Evolutionary conservation across 2,888 invertebrate species (phyloP).

Genomic region (Lasioglossum figueresi): DNA sequence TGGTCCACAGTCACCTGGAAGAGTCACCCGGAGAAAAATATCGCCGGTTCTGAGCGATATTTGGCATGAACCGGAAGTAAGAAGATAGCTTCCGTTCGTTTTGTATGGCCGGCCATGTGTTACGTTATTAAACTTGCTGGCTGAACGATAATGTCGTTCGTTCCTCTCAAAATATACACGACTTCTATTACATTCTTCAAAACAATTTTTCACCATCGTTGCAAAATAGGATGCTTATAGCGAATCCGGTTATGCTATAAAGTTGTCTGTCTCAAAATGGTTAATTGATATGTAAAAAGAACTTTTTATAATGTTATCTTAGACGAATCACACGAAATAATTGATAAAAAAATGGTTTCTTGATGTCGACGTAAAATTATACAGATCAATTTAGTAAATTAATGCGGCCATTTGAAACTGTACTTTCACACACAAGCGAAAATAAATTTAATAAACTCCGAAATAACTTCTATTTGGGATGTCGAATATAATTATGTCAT

Average conservation of each 20-base stretch:
- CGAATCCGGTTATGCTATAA: background rate
- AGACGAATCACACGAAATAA: background rate
- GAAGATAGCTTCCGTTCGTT: slow-evolving; percentile 36
- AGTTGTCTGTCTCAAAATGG: background rate
- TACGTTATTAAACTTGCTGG: slow-evolving; percentile 28
- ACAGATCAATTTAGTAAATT: background rate
- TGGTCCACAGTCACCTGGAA: slow-evolving; percentile 52
- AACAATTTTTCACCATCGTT: background rate
- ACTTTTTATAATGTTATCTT: background rate
- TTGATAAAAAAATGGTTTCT: background rate
- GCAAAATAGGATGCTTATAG: background rate
- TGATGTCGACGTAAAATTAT: background rate
- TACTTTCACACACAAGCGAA: background rate
- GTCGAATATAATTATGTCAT: background rate
- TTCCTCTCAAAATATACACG: background rate
- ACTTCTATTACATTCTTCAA: background rate
- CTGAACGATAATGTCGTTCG: slow-evolving; percentile 19
- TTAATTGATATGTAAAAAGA: background rate
- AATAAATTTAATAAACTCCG: background rate
- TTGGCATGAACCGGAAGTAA: slow-evolving; percentile 47
- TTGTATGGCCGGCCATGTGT: slow-evolving; percentile 10
- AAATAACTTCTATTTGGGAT: background rate
- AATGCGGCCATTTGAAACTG: background rate
- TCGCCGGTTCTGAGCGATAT: slow-evolving; percentile 57
- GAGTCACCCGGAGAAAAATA: slow-evolving; percentile 64